Evolutionary conservation across 2,888 invertebrate genomes (phyloP), one percentile per base, ranked within the genome.

Genomic region (Hipparchia semele): DNA sequence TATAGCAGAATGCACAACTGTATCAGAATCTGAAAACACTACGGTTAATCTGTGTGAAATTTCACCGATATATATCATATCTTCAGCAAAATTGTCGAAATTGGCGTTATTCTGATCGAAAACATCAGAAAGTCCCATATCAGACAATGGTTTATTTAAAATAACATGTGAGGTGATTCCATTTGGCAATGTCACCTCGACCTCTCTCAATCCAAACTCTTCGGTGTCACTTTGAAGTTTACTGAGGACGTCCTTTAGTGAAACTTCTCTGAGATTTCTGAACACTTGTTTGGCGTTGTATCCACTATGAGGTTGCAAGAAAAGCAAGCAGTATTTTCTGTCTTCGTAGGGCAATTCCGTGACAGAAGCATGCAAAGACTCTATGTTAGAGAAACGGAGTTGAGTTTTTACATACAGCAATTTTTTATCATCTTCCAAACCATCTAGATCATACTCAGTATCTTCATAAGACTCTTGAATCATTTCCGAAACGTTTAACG

Each of bases 281-380:
- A 7, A 7, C 72, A 96, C 93, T 1, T 94, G 91, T 0, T 80
- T 81, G 0, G 94, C 82, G 5, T 10, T 39, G 59, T 60, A 60
- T 33, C 59, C 39, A 2, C 3, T 39, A 0, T 60, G 91, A 0
- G 96, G 97, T 46, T 96, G 81, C 3, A 96, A 81, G 1, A 96
- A 82, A 2, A 96, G 83, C 96, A 97, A 96, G 0, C 95, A 95
- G 75, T 91, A 92, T 77, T 89, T 90, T 45, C 89, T 95, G n/a
- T 90, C 86, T 69, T 96, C 96, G 77, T 97, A 97, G 0, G 96
- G 96, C 68, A 97, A 81, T 80, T 97, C 96, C 0, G 97, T 82
- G 0, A 95, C 94, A 77, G 95, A 94, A 0, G 95, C 94, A 62
- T 94, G 93, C 67, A 97, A 82, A 0, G 90, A 85, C 23, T 90